Base-by-base conservation (phyloP, 1,140 invertebrate genomes). In the Penaeus indicus region DNA sequence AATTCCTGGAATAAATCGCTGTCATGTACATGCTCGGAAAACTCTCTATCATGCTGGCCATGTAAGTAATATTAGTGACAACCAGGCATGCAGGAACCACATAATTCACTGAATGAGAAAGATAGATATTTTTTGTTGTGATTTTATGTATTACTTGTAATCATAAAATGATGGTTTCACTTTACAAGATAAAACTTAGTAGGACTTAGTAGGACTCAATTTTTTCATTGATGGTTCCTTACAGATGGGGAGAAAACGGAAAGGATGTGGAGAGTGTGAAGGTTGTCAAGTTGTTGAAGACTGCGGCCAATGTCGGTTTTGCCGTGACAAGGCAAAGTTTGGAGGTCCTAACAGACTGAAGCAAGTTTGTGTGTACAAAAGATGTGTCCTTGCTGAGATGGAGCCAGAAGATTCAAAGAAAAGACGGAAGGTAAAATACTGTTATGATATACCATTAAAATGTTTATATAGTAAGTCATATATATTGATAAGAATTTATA, bases 241-340 rank as follows among this genome's bases (percentile, higher is more conserved):
- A n/a, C 84, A 91, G 90, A 91, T 86, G 79, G 88, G 90, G 13
- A 88, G 91, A 18, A 91, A 91, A 32, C 87, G 90, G 61, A 91
- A 91, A 62, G 90, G 91, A 10, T 91, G 91, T 63, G 90, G 90
- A 32, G 88, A 90, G 38, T 91, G 91, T 83, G 85, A 91, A 72
- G 91, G 91, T 19, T 91, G 91, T 72, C 89, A 90, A 32, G 90
- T 90, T 21, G 90, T 90, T 38, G 91, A 91, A 32, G 91, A 91
- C 72, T 91, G 91, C 63, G 90, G 90, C 25, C 80, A 88, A 61
- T 91, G 91, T 85, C 82, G 91, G 19, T 91, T 90, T 67, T 91
- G 91, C 79, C 84, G 88, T 38, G 91, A 91, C 79, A 91, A 91
- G 79, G 91, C 91, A 42, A 91, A 91, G 78, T 91, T 91, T 62